A percentile compares a stretch with the other conserved stretches of the same genome.
These are phyloP conservation scores for Hermaeophaga mercurialis DNA, from an alignment of 2,888 invertebrate species.

Conservation along the genomic window DNA sequence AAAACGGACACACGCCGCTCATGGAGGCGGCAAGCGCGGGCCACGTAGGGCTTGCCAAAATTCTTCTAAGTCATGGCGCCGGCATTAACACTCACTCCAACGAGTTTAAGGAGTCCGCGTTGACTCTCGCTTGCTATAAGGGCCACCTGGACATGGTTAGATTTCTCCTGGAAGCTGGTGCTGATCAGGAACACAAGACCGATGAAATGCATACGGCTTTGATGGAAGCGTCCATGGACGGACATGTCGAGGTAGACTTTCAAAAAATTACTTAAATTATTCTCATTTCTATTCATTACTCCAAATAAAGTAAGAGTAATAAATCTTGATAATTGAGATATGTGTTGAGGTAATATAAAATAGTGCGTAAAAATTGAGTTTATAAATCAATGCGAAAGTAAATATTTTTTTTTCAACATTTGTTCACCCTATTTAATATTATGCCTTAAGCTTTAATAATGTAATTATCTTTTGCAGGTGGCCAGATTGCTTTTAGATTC, in stretches of 20 bases:
- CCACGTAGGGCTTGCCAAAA: constrained; percentile 90
- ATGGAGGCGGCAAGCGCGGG: constrained; percentile 99
- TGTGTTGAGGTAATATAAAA: no score
- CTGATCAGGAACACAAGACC: constrained; percentile 97
- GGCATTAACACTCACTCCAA: constrained; percentile 99
- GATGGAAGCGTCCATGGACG: constrained; percentile 99
- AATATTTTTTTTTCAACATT: no score
- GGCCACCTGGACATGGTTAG: constrained; percentile 98
- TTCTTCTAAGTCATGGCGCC: constrained; percentile 90
- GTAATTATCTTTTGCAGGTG: constrained; percentile 60
- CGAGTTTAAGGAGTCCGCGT: constrained; percentile 97
- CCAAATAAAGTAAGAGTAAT: no score
- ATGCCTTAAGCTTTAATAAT: no score
- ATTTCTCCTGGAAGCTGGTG: constrained; percentile 93
- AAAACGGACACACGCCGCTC: constrained; percentile 98
- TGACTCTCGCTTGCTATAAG: constrained; percentile 81
- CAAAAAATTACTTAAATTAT: background rate
- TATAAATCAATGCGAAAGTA: no score
- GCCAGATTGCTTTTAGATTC: constrained; percentile 92
- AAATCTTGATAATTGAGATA: no score
- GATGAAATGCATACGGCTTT: constrained; percentile 99
- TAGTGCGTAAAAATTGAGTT: no score
- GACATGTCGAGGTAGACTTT: constrained; percentile 93
- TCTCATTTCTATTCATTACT: no score
- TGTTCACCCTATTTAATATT: no score